phyloP scores from a whole-genome alignment of 2,113 vertebrate genomes.

The Microtus richardsoni region DNA sequence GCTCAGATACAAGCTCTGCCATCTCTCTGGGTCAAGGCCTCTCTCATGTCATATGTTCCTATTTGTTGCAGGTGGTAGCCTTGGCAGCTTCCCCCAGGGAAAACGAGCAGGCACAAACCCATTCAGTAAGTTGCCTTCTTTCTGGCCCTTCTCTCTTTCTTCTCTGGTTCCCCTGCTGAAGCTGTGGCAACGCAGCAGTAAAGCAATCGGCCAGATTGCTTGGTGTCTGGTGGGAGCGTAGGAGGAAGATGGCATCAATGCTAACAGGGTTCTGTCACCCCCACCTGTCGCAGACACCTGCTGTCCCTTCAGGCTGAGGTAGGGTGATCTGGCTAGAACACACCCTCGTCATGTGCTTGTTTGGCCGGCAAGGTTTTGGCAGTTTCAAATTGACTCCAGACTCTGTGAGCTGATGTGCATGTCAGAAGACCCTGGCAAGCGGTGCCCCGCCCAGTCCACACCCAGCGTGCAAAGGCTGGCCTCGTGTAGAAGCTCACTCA shows the following conservation, averaged over 20 bases:
- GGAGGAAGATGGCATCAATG: neutral
- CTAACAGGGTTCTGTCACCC: neutral
- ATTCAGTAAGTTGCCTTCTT: constrained; percentile 92
- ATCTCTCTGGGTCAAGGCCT: neutral
- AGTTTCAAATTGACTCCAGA: neutral
- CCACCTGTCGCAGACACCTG: neutral
- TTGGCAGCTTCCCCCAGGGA: constrained; percentile 90
- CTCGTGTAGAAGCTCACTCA: accelerated
- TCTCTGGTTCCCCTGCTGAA: neutral
- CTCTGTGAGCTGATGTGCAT: neutral
- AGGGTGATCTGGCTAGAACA: accelerated
- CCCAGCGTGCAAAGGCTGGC: neutral
- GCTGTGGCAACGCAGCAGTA: neutral
- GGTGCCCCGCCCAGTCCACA: neutral
- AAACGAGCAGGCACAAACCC: constrained; percentile 94
- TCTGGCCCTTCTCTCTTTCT: constrained; percentile 34
- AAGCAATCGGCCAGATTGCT: too few species aligned
- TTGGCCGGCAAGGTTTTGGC: neutral
- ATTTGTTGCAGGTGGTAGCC: constrained; percentile 88
- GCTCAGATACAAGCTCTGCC: neutral
- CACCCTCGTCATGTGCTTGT: neutral
- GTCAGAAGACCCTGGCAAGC: neutral
- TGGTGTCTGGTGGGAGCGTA: too few species aligned
- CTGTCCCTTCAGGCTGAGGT: neutral
- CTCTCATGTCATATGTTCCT: constrained; percentile 59